phyloP scores from a whole-genome alignment of 1,140 invertebrate genomes.

The Dendrolimus kikuchii region DNA sequence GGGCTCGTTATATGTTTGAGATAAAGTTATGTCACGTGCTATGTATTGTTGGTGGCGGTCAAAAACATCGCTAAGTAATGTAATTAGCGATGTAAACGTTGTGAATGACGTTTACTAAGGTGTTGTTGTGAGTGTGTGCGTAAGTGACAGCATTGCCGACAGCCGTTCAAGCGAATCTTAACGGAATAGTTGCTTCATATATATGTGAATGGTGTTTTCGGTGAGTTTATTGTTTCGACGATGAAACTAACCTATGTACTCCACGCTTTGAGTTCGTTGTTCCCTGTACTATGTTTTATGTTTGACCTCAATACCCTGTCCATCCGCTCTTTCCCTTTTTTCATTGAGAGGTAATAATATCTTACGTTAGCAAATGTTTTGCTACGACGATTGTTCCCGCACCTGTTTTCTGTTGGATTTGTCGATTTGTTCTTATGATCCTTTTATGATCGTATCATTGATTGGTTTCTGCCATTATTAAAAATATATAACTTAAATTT shows the following conservation, averaged over 20 bases:
- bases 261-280: conserved; percentile 25
- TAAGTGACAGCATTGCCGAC: conserved; percentile 57
- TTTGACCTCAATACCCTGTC: conserved; percentile 43
- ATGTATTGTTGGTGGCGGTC: conserved; percentile 42
- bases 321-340: conserved; percentile 24
- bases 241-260: conserved; percentile 36
- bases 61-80: conserved; percentile 46
- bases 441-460: conserved; percentile 4
- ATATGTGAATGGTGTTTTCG: conserved; percentile 46
- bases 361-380: conserved; percentile 21
- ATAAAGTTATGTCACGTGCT: conserved; percentile 38
- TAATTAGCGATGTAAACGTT: conserved; percentile 63
- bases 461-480: too few relatives aligned
- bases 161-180: conserved; percentile 63
- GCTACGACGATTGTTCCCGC: conserved; percentile 16
- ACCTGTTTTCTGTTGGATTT: conserved; percentile 21
- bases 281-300: conserved; percentile 20
- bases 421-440: conserved; percentile 14
- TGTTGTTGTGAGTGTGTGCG: conserved; percentile 53
- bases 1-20: conserved; percentile 37
- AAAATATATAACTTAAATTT: too few relatives aligned
- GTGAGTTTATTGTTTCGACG: conserved; percentile 59
- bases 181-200: conserved; percentile 41
- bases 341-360: conserved; percentile 32
- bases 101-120: conserved; percentile 65